Conservation (phyloP, 2,113 vertebrate genomes). For the Hoplias malabaricus region DNA sequence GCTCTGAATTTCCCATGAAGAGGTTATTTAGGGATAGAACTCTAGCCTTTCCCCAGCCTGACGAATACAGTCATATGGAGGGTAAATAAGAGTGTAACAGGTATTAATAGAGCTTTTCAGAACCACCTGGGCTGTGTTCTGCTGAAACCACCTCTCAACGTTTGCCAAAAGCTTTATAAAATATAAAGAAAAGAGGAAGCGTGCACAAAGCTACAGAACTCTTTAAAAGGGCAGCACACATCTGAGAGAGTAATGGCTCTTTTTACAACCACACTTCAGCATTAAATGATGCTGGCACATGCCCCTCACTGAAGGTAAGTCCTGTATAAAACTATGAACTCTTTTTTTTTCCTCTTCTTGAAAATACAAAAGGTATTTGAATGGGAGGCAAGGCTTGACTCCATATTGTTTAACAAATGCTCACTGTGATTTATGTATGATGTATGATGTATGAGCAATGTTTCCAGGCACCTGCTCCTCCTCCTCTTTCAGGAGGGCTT, state of each 20-base stretch:
- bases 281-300: constrained; percentile 23
- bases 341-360: neutral
- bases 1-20: constrained; percentile 36
- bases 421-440: neutral
- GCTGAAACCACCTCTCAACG: constrained; percentile 3
- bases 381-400: rapidly evolving
- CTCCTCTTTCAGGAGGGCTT: too few relatives aligned
- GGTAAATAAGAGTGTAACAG: constrained; percentile 20
- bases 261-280: constrained; percentile 37
- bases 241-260: constrained; percentile 54
- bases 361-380: neutral
- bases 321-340: too few relatives aligned
- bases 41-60: neutral
- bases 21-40: constrained; percentile 20
- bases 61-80: constrained; percentile 3
- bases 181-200: constrained; percentile 35
- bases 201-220: constrained; percentile 34
- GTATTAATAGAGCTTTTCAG: neutral
- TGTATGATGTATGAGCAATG: too few relatives aligned
- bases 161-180: constrained; percentile 24
- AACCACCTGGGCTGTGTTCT: neutral
- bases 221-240: constrained; percentile 44
- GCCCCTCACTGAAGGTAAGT: neutral
- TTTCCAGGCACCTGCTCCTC: too few relatives aligned
- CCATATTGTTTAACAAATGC: neutral